phyloP scores from a whole-genome alignment of 1,140 invertebrate species.

The Cherax quadricarinatus region DNA sequence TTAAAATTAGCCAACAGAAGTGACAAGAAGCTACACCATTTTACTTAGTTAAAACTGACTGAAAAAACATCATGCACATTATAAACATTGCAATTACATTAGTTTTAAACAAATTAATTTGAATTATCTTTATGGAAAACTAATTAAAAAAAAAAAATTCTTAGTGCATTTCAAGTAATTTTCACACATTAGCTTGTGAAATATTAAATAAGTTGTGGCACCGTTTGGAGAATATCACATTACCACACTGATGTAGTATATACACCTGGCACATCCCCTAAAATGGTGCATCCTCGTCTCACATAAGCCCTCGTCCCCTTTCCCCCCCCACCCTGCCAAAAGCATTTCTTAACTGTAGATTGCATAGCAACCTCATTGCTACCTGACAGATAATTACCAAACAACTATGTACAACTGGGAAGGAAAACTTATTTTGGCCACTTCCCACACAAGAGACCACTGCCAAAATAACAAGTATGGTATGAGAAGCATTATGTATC shows the following conservation, averaged over 20 bases:
- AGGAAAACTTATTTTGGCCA: constrained; percentile 33
- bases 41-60: not conserved
- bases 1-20: not conserved
- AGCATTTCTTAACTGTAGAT: constrained; percentile 37
- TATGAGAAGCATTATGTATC: constrained; percentile 56
- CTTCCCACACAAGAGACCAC: constrained; percentile 57
- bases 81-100: not conserved
- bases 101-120: not conserved
- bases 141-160: not conserved
- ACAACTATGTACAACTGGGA: constrained; percentile 62
- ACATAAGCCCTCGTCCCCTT: constrained; percentile 13
- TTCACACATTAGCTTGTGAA: not conserved
- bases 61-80: not conserved
- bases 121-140: not conserved
- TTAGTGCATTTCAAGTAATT: not conserved
- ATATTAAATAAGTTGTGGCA: constrained; percentile 31
- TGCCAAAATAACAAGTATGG: constrained; percentile 59
- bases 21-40: constrained; percentile 11
- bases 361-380: constrained; percentile 47
- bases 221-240: constrained; percentile 37
- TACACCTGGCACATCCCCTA: constrained; percentile 1
- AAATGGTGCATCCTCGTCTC: constrained; percentile 46
- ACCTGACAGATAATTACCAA: constrained; percentile 38
- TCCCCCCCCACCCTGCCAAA: constrained; percentile 30
- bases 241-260: constrained; percentile 3